phyloP scores from a whole-genome alignment of 2,888 invertebrate species.

The Odontomyia ornata region DNA sequence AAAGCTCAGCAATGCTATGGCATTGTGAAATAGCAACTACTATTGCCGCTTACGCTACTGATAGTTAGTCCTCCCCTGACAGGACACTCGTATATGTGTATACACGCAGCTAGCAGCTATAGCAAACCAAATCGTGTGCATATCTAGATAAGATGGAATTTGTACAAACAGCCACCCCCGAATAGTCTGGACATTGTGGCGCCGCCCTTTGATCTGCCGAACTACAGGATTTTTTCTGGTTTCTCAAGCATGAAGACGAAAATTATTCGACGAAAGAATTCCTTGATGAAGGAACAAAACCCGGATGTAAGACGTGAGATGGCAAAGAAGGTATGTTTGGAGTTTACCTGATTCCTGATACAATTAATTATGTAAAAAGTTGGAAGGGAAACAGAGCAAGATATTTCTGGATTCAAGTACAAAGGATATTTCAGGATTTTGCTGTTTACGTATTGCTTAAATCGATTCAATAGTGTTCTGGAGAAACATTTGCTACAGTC shows the following conservation, averaged over 20 bases:
- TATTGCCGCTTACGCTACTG: too few species aligned
- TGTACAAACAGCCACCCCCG: conserved; percentile 52
- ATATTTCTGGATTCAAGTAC: too few species aligned
- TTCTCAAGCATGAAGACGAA: conserved; percentile 18
- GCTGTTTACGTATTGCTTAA: too few species aligned
- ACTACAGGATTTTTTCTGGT: conserved; percentile 14
- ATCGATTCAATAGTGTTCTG: too few species aligned
- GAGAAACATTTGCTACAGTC: too few species aligned
- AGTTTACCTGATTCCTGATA: too few species aligned
- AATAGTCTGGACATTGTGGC: conserved; percentile 55
- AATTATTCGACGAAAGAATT: neutral
- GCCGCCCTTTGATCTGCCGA: conserved; percentile 49
- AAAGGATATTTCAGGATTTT: too few species aligned
- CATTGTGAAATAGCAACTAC: neutral
- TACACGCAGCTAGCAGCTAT: neutral
- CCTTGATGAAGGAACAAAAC: neutral
- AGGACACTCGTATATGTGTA: neutral
- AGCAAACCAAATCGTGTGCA: neutral
- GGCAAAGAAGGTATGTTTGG: too few species aligned
- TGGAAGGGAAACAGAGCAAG: too few species aligned
- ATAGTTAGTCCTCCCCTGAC: too few species aligned
- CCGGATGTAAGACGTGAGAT: too few species aligned
- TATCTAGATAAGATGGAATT: conserved; percentile 12
- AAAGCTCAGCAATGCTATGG: neutral
- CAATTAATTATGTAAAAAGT: too few species aligned